phyloP scores from a whole-genome alignment of 92 coral and sea anemone genomes.

The Epizoanthus rinbou region DNA sequence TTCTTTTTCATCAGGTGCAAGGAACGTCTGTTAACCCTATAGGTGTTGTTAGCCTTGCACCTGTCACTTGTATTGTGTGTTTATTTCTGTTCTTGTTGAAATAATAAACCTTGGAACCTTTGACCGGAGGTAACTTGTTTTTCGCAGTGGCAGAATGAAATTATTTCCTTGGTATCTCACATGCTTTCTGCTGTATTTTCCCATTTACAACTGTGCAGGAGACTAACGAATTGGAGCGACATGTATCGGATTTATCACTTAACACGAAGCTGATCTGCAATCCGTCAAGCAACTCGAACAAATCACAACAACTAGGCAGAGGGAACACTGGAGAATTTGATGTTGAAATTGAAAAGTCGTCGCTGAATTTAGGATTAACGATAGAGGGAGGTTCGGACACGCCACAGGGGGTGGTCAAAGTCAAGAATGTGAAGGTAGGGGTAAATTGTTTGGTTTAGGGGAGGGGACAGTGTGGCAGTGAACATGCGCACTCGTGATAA shows the following conservation, averaged over 20 bases:
- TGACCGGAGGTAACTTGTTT: not conserved
- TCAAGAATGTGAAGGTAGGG: constrained; percentile 81
- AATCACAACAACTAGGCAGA: not conserved
- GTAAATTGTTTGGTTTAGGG: not conserved
- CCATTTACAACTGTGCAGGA: not conserved
- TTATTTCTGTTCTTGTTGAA: no score
- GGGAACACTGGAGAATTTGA: constrained; percentile 35
- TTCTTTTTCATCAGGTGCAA: no score
- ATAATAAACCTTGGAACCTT: no score
- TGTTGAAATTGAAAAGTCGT: constrained; percentile 64
- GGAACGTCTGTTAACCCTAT: no score
- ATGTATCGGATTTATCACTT: not conserved
- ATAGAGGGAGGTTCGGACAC: constrained; percentile 88
- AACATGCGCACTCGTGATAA: not conserved
- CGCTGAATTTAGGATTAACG: constrained; percentile 74
- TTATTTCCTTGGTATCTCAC: not conserved
- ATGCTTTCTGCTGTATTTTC: not conserved
- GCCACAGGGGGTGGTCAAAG: constrained; percentile 47
- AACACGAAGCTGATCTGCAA: not conserved
- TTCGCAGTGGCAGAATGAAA: not conserved
- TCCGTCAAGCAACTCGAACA: not conserved
- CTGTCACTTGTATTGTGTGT: no score
- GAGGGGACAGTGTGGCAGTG: not conserved
- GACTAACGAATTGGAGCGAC: not conserved
- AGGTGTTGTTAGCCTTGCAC: no score